These are phyloP conservation scores for Salpingus planirostris DNA, from an alignment of 2,888 invertebrate species.

Conservation along the genomic window DNA sequence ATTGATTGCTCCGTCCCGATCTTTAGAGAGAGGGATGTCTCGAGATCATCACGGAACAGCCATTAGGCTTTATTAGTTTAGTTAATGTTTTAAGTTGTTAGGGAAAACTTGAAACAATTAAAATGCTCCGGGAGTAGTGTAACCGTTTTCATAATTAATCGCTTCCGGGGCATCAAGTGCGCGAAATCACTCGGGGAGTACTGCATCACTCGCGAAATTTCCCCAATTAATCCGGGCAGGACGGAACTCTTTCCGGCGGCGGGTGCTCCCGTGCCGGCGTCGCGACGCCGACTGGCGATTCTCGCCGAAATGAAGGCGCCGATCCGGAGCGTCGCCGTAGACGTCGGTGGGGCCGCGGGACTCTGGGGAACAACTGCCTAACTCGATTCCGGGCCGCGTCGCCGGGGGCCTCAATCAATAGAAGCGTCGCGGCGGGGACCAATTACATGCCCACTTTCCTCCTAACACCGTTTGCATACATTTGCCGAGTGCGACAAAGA, in stretches of 20 bases:
- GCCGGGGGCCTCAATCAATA: constrained; percentile 44
- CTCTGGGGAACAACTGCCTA: constrained; percentile 39
- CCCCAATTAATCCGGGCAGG: too few relatives aligned
- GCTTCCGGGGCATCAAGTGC: too few relatives aligned
- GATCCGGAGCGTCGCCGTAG: constrained; percentile 13
- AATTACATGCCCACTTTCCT: constrained; percentile 48
- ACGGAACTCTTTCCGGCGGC: too few relatives aligned
- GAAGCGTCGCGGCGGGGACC: constrained; percentile 43
- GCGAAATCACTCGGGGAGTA: too few relatives aligned
- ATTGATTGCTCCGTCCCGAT: constrained; percentile 4
- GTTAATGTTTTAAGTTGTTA: constrained; percentile 7
- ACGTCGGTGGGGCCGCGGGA: constrained; percentile 14
- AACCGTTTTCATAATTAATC: too few relatives aligned
- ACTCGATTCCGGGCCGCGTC: constrained; percentile 41
- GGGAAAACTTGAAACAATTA: constrained; percentile 4
- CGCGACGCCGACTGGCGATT: too few relatives aligned
- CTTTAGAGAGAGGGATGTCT: constrained; percentile 3
- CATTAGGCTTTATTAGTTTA: constrained; percentile 8
- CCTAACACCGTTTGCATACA: constrained; percentile 47
- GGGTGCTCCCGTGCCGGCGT: too few relatives aligned
- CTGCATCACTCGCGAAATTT: too few relatives aligned
- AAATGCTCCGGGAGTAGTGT: too few relatives aligned
- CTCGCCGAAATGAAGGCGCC: neutral
- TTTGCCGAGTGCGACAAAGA: constrained; percentile 33
- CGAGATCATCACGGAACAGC: constrained; percentile 4